Evolutionary conservation across 2,888 invertebrate species (phyloP).

Genomic region (Macaria notata): DNA sequence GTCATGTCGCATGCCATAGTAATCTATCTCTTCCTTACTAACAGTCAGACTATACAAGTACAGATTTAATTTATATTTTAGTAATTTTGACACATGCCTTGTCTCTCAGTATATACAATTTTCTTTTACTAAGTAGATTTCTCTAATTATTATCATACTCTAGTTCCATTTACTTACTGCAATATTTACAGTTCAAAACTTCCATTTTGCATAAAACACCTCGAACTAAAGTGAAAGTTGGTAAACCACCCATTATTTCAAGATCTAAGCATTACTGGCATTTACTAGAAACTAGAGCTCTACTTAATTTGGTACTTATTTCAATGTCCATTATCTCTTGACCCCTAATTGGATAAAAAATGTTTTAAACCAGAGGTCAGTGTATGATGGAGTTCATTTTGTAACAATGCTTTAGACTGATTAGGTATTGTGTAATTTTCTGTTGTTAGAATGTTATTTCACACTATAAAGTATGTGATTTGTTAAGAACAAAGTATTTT

Average conservation of each 20-base stretch:
- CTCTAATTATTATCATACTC: no score
- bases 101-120: no score
- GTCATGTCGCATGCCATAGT: no score
- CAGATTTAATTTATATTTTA: no score
- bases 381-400: constrained; percentile 6
- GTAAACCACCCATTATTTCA: not conserved
- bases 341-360: constrained; percentile 5
- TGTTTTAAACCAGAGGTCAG: constrained; percentile 2
- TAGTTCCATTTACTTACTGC: no score
- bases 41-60: no score
- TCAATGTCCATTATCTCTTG: constrained; percentile 11
- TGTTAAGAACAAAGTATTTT: no score
- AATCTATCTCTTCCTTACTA: no score
- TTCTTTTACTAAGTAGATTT: no score
- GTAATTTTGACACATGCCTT: no score
- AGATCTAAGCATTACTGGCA: not conserved
- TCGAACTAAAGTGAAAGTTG: not conserved
- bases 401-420: constrained; percentile 9
- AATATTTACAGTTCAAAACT: not conserved
- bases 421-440: not conserved
- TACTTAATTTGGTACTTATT: not conserved
- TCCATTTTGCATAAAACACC: not conserved
- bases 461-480: not conserved
- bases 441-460: not conserved
- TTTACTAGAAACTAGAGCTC: constrained; percentile 1